Conservation (phyloP, 35 echinoderm and acorn worm genomes). For the Ophiothrix spiculata region DNA sequence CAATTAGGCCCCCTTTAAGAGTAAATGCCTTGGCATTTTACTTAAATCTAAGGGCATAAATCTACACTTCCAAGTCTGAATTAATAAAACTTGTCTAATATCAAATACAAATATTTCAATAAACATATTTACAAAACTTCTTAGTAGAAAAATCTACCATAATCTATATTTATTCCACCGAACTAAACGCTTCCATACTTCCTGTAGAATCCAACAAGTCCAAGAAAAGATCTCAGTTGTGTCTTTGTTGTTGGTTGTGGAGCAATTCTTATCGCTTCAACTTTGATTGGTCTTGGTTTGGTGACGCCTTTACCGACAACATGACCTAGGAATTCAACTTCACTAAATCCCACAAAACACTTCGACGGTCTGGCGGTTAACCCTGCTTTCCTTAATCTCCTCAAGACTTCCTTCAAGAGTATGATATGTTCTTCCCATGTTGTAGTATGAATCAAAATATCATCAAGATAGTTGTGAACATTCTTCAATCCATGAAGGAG, state of each 20-base stretch:
- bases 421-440: constrained; percentile 48
- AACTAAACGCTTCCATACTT: too few relatives aligned
- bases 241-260: constrained; percentile 42
- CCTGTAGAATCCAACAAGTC: not conserved
- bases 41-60: too few relatives aligned
- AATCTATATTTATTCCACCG: too few relatives aligned
- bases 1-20: too few relatives aligned
- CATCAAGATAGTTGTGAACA: constrained; percentile 39
- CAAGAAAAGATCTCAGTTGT: constrained; percentile 40
- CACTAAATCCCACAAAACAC: constrained; percentile 39
- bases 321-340: constrained; percentile 64
- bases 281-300: not conserved
- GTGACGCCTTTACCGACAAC: constrained; percentile 37
- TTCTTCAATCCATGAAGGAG: not conserved
- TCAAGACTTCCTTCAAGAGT: not conserved
- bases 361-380: constrained; percentile 54
- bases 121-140: too few relatives aligned
- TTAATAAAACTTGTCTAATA: too few relatives aligned
- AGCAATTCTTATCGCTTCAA: too few relatives aligned
- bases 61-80: too few relatives aligned
- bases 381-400: not conserved
- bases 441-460: constrained; percentile 26
- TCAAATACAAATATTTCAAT: too few relatives aligned
- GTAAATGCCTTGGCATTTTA: too few relatives aligned
- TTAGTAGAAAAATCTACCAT: too few relatives aligned